Evolutionary conservation across 2,113 vertebrate genomes (phyloP).

Genomic region (Paracanthobrama guichenoti): DNA sequence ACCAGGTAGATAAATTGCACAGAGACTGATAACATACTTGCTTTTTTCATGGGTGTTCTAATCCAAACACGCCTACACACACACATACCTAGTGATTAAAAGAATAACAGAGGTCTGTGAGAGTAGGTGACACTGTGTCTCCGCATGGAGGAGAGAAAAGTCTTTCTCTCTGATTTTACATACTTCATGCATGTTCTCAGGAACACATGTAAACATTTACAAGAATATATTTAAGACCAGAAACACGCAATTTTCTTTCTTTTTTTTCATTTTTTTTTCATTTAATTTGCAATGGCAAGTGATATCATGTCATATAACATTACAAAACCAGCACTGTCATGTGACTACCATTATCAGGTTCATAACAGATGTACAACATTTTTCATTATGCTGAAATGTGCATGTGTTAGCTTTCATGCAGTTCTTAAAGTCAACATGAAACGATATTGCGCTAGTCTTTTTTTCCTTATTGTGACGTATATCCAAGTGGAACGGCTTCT

Average conservation of each 20-base stretch:
- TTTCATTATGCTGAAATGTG: not conserved
- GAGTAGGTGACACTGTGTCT: not conserved
- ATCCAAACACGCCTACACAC: not conserved
- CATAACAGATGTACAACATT: not conserved
- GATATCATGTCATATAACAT: not conserved
- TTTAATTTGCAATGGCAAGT: no score
- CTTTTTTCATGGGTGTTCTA: not conserved
- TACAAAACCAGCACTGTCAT: not conserved
- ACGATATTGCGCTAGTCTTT: no score
- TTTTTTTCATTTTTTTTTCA: not conserved
- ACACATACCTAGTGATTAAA: not conserved
- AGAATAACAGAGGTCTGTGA: not conserved
- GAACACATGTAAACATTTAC: not conserved
- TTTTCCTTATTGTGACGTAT: no score
- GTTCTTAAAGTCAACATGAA: not conserved
- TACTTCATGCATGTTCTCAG: not conserved
- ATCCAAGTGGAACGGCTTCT: no score
- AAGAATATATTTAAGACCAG: not conserved
- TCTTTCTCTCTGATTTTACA: not conserved
- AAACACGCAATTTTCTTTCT: not conserved
- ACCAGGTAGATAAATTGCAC: not conserved
- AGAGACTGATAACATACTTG: not conserved
- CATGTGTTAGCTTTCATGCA: not conserved
- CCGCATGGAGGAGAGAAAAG: not conserved
- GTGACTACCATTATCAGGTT: not conserved